Conservation (phyloP, 2,113 vertebrate genomes). For the Pandion haliaetus region DNA sequence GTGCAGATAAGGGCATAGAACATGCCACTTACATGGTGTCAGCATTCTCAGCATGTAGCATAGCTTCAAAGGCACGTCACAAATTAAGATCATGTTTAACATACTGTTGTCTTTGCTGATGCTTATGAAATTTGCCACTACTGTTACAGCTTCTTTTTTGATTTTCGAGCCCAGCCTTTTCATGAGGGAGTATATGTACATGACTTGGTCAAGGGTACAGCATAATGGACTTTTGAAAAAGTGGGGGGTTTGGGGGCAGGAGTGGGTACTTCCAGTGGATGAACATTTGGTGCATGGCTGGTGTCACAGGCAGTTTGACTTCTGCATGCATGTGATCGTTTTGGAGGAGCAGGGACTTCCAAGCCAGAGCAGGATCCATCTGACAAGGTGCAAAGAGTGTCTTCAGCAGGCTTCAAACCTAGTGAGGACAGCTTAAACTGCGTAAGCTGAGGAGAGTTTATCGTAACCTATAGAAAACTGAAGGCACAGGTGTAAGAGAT, state of each 20-base stretch:
- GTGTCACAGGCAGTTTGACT: background rate
- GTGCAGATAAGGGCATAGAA: background rate
- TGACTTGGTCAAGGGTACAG: background rate
- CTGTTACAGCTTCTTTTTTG: background rate
- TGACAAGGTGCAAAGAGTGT: background rate
- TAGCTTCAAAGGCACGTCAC: constrained; percentile 31
- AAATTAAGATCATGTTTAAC: constrained; percentile 4
- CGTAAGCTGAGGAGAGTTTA: background rate
- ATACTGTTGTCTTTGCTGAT: constrained; percentile 29
- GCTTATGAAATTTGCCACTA: constrained; percentile 13
- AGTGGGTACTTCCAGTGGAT: background rate
- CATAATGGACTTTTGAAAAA: background rate
- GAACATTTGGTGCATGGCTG: background rate
- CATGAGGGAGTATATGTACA: background rate
- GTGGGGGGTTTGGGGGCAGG: background rate
- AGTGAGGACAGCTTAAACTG: background rate
- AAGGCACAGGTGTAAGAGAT: background rate
- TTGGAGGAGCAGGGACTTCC: background rate
- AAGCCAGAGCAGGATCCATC: background rate
- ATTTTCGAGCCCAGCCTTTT: background rate
- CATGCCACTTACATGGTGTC: background rate
- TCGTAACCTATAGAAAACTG: background rate
- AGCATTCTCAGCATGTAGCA: constrained; percentile 7
- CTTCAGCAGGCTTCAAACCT: background rate
- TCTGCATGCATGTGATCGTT: fast-evolving